Evolutionary conservation across 2,113 vertebrate species (phyloP).

Genomic region (Pangasianodon gigas): DNA sequence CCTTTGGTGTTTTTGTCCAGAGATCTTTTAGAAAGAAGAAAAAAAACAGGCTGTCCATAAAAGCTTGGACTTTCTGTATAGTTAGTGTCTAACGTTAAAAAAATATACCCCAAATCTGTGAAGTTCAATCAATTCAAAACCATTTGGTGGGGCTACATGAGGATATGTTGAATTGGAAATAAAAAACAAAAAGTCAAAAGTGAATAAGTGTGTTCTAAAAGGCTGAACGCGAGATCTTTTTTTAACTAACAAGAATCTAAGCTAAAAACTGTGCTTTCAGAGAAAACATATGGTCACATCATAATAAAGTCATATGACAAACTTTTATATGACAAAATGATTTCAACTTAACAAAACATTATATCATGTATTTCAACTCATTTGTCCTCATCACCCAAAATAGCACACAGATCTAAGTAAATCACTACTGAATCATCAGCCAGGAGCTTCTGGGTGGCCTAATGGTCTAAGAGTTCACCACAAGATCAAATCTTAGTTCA

Average conservation of each 20-base stretch:
- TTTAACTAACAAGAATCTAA: slow-evolving; percentile 40
- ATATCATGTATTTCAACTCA: background rate
- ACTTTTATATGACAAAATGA: background rate
- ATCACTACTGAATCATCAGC: background rate
- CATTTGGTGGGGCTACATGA: slow-evolving; percentile 5
- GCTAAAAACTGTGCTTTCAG: background rate
- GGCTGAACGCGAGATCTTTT: background rate
- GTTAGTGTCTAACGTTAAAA: slow-evolving; percentile 10
- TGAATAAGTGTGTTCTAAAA: slow-evolving; percentile 26
- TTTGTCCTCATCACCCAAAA: background rate
- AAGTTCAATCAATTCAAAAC: slow-evolving; percentile 5
- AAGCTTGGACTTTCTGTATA: slow-evolving; percentile 12
- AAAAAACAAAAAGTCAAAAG: slow-evolving; percentile 12
- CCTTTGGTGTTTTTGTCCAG: slow-evolving; percentile 34
- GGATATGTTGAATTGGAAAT: background rate
- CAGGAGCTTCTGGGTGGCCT: background rate
- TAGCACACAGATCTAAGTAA: background rate
- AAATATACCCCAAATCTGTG: background rate
- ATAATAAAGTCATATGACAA: background rate
- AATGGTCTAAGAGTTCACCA: background rate
- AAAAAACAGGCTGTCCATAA: slow-evolving; percentile 54
- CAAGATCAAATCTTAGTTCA: background rate
- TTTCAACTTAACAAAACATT: background rate
- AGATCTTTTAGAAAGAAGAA: slow-evolving; percentile 31
- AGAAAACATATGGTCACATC: background rate